Conservation (phyloP, 2,888 invertebrate species). For the Diaprepes abbreviatus region DNA sequence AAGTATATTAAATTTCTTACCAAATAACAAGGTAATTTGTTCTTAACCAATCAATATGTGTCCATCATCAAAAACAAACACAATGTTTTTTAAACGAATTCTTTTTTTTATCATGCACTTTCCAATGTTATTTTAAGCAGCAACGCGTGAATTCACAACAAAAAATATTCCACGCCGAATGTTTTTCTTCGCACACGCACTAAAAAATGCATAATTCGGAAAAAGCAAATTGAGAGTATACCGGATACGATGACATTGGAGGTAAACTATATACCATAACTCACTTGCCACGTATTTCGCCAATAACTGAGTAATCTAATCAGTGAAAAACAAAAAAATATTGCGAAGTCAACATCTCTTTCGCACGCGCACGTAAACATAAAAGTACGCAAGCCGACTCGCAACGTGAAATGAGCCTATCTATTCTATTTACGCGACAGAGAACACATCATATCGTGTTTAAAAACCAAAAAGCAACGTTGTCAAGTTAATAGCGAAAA, state of each 20-base stretch:
- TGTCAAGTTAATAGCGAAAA: constrained; percentile 14
- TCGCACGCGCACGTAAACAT: constrained; percentile 25
- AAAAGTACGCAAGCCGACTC: constrained; percentile 14
- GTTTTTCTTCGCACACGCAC: not conserved
- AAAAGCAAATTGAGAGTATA: not conserved
- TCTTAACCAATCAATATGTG: too few species aligned
- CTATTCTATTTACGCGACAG: constrained; percentile 19
- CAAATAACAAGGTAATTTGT: too few species aligned
- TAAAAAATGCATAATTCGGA: not conserved
- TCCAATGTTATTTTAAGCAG: too few species aligned
- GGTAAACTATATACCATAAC: not conserved
- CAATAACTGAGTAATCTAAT: constrained; percentile 23
- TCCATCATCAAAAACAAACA: too few species aligned
- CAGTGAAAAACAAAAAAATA: constrained; percentile 19
- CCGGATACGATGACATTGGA: not conserved
- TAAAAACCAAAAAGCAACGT: constrained; percentile 15
- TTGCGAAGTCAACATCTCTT: constrained; percentile 32
- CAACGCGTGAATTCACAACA: too few species aligned
- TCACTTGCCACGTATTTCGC: constrained; percentile 10
- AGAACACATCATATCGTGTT: constrained; percentile 7
- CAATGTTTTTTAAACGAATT: too few species aligned
- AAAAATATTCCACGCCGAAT: too few species aligned
- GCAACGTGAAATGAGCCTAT: constrained; percentile 2
- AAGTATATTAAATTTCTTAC: too few species aligned
- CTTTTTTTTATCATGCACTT: too few species aligned